phyloP scores from a whole-genome alignment of 2,888 invertebrate genomes.

The Pediacus dermestoides region DNA sequence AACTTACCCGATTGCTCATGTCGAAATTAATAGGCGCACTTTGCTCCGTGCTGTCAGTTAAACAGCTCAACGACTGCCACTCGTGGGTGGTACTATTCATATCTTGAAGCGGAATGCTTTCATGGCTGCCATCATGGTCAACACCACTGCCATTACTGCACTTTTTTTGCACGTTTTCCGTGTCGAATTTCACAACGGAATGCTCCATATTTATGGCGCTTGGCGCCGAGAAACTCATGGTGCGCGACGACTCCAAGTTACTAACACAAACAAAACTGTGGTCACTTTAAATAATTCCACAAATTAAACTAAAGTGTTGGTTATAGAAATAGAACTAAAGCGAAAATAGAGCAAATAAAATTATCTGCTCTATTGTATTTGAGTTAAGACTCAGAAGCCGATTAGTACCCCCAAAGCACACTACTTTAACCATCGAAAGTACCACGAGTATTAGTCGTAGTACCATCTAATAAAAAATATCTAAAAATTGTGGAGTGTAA shows the following conservation, averaged over 20 bases:
- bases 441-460: too few relatives aligned
- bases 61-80: constrained; percentile 78
- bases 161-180: constrained; percentile 49
- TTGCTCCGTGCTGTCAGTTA: constrained; percentile 87
- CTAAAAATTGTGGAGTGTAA: constrained; percentile 9
- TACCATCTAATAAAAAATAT: too few relatives aligned
- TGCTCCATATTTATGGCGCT: constrained; percentile 79
- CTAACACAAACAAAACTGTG: constrained; percentile 41
- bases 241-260: constrained; percentile 67
- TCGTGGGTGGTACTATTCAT: constrained; percentile 59
- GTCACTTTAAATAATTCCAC: neutral
- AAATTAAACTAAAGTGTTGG: too few relatives aligned
- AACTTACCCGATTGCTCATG: constrained; percentile 79
- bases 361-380: too few relatives aligned
- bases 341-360: too few relatives aligned
- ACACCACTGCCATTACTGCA: constrained; percentile 40
- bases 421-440: too few relatives aligned
- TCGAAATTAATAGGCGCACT: constrained; percentile 89
- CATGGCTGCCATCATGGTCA: constrained; percentile 49
- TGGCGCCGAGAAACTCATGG: constrained; percentile 81
- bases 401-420: too few relatives aligned
- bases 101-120: constrained; percentile 44
- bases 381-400: too few relatives aligned
- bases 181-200: constrained; percentile 66
- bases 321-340: too few relatives aligned